These are phyloP conservation scores for Noctilio leporinus DNA, from an alignment of 2,113 vertebrate species.

Conservation along the genomic window DNA sequence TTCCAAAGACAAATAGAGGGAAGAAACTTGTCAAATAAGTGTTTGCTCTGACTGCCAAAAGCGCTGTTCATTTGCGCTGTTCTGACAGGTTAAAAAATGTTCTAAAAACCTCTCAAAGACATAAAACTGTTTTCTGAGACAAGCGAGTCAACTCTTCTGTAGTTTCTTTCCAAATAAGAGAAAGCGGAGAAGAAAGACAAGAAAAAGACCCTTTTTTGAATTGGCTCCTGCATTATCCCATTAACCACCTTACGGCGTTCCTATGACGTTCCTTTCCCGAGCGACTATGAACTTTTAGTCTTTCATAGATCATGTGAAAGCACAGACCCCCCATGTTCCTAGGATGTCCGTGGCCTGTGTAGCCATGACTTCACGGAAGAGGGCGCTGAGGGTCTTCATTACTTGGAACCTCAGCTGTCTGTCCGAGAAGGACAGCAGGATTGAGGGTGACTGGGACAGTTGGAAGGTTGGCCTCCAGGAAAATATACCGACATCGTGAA, in stretches of 20 bases:
- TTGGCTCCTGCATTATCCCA: too few species aligned
- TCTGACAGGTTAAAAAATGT: neutral
- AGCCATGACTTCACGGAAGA: neutral
- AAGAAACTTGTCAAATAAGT: slow-evolving; percentile 23
- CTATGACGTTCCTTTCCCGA: neutral
- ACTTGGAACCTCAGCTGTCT: neutral
- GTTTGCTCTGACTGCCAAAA: neutral
- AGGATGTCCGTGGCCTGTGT: fast-evolving
- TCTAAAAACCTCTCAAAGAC: neutral
- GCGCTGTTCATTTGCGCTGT: neutral
- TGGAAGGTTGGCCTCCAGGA: neutral
- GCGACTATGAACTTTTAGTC: neutral
- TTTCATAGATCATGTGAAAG: neutral
- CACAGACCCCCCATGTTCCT: neutral
- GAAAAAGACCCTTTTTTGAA: too few species aligned
- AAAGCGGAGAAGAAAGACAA: neutral
- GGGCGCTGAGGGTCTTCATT: fast-evolving
- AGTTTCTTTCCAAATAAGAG: neutral
- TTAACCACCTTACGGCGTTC: neutral
- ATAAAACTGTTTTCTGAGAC: neutral
- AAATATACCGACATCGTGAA: neutral
- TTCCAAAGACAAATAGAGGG: slow-evolving; percentile 31
- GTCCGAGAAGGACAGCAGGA: neutral
- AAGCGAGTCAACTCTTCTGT: neutral
- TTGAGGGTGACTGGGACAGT: neutral